A percentile compares a stretch with the other conserved stretches of the same genome.
phyloP scores from a whole-genome alignment of 2,797 vertebrate genomes.

The Luscinia megarhynchos region DNA sequence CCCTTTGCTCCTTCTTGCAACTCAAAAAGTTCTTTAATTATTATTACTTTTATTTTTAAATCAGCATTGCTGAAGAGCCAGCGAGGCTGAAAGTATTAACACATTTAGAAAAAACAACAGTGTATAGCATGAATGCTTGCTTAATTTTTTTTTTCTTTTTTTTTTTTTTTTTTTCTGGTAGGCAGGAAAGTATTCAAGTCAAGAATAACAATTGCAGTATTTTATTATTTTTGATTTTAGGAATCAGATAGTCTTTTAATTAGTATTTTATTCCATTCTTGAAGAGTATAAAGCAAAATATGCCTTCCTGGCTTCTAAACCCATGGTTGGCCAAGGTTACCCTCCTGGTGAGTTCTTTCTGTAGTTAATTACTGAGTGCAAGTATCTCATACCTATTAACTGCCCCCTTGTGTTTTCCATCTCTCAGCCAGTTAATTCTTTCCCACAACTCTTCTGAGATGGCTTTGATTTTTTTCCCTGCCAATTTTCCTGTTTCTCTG shows the following conservation, averaged over 20 bases:
- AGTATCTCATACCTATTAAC: not conserved
- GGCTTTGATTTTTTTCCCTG: not conserved
- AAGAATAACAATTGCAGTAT: not conserved
- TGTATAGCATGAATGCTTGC: not conserved
- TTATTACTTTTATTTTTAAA: constrained; percentile 8
- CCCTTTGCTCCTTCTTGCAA: not conserved
- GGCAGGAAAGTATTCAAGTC: not conserved
- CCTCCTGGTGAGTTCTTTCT: not conserved
- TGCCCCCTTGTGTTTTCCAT: not conserved
- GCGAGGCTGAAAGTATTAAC: not conserved
- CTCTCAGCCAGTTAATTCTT: not conserved
- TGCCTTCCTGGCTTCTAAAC: not conserved
- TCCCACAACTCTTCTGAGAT: not conserved
- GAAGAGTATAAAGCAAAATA: not conserved
- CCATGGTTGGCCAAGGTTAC: not conserved
- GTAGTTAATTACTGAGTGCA: not conserved
- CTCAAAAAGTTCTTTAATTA: not conserved
- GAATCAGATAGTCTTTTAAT: not conserved
- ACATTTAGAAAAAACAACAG: not conserved
- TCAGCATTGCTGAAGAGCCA: fast-evolving
- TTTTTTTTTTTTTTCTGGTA: not conserved
- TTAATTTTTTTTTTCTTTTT: not conserved
- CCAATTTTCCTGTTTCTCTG: not conserved
- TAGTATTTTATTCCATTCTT: not conserved
- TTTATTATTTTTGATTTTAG: not conserved